A percentile compares a stretch with the other conserved stretches of the same genome.
These are phyloP conservation scores for Myopa testacea DNA, from an alignment of 2,888 invertebrate genomes.

Conservation along the genomic window DNA sequence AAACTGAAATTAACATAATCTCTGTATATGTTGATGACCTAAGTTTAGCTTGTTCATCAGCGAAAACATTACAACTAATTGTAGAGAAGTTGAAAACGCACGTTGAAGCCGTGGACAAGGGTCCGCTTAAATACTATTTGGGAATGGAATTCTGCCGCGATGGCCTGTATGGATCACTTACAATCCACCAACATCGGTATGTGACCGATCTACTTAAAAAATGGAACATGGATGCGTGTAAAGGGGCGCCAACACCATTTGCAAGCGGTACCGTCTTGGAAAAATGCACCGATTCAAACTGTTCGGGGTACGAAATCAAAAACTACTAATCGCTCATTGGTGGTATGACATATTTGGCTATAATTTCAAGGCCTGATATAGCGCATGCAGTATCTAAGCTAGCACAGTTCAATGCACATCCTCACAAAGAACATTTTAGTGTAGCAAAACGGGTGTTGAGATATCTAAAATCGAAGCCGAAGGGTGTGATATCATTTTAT, in stretches of 20 bases:
- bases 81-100: constrained; percentile 23
- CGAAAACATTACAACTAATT: constrained; percentile 25
- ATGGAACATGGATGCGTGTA: constrained; percentile 36
- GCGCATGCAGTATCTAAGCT: constrained; percentile 44
- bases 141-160: constrained; percentile 40
- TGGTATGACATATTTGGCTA: constrained; percentile 41
- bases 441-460: too few species aligned
- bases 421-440: too few species aligned
- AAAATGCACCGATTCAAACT: constrained; percentile 38
- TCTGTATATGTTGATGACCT: constrained; percentile 44
- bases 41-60: constrained; percentile 38
- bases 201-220: constrained; percentile 20
- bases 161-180: constrained; percentile 23
- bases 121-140: constrained; percentile 34
- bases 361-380: constrained; percentile 43
- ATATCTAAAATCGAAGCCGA: neutral
- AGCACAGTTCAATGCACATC: constrained; percentile 39
- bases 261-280: constrained; percentile 28
- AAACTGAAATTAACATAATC: constrained; percentile 27
- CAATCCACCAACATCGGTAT: constrained; percentile 24
- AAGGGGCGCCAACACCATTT: constrained; percentile 38
- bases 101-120: constrained; percentile 38
- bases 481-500: constrained; percentile 6
- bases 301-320: constrained; percentile 34
- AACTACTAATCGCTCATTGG: constrained; percentile 42